Conservation (phyloP, 2,888 invertebrate species). For the Stictocephala bisonia region DNA sequence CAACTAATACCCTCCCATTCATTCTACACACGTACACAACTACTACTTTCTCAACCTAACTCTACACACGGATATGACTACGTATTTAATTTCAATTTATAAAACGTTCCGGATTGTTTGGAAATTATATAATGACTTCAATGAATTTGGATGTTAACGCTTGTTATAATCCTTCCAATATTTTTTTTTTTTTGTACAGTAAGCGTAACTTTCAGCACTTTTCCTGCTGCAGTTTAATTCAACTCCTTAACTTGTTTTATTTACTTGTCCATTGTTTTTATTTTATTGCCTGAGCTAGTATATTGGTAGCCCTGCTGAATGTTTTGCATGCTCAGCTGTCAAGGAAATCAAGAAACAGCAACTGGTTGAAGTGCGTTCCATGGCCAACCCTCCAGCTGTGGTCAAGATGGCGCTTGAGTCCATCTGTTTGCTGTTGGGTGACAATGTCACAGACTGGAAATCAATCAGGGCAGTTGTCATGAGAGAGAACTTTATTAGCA, state of each 20-base stretch:
- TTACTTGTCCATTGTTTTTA: background rate
- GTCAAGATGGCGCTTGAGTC: slow-evolving; percentile 99
- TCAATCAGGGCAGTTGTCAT: slow-evolving; percentile 97
- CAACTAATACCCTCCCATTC: no score
- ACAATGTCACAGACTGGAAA: slow-evolving; percentile 99
- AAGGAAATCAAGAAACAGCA: slow-evolving; percentile 99
- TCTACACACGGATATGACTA: no score
- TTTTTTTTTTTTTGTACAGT: no score
- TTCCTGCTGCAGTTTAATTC: background rate
- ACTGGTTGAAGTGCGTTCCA: slow-evolving; percentile 97
- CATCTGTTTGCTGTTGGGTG: slow-evolving; percentile 97
- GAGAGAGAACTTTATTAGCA: slow-evolving; percentile 99
- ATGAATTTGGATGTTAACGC: no score
- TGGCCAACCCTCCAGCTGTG: slow-evolving; percentile 97
- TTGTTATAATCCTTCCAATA: no score
- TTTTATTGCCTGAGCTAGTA: background rate
- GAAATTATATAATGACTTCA: no score
- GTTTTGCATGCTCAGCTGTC: slow-evolving; percentile 90
- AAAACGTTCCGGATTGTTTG: no score
- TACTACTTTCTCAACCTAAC: no score
- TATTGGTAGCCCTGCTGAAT: background rate
- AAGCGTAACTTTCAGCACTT: no score
- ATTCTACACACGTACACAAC: no score
- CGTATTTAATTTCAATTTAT: no score
- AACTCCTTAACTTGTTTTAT: background rate